Base-by-base conservation (phyloP, 1,140 invertebrate species). In the Macrocentrus cingulum region DNA sequence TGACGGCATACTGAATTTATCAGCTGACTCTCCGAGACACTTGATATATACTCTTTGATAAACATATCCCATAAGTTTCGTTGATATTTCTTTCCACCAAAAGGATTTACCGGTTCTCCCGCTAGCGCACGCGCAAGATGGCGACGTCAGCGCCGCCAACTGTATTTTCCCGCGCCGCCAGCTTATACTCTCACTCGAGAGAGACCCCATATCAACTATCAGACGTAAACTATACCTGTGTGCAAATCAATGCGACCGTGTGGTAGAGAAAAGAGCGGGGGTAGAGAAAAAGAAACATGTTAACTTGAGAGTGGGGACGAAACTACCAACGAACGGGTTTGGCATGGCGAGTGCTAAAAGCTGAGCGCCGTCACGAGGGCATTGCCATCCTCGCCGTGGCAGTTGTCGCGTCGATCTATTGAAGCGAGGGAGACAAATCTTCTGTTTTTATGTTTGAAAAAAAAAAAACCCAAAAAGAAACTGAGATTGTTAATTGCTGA, bases 331-430 rank as follows among this genome's bases (percentile, higher is more conserved):
- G 49, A 51, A 51, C 54, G 50, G 53, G 44, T 46, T 58, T 42
- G 58, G 66, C 69, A 67, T 67, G 63, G 63, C 55, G 67, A 51
- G 62, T 65, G 66, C 66, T 65, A 67, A 66, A 67, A 64, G n/a
- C n/a, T n/a, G n/a, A n/a, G 63, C 62, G 63, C 68, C 66, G 67
- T 68, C 66, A 64, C 66, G 62, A 66, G 72, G 66, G 68, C 74
- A 75, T 73, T 75, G 71, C 75, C 72, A 70, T 75, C 63, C 67
- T 69, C 67, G 71, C 71, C 66, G 66, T 64, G 58, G 66, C 68
- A 69, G 49, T 51, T 16, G 49, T 34, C 49, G 49, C 32, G 34
- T 51, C 29, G 19, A 46, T 46, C 20, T 18, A 18, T 46, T n/a
- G 19, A 5, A 13, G 18, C 7, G 7, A 4, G 18, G 15, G 25